Percentiles rank a stretch among this genome's conserved stretches.
Evolutionary conservation across 2,797 vertebrate genomes (phyloP).

Genomic region (Prionace glauca): DNA sequence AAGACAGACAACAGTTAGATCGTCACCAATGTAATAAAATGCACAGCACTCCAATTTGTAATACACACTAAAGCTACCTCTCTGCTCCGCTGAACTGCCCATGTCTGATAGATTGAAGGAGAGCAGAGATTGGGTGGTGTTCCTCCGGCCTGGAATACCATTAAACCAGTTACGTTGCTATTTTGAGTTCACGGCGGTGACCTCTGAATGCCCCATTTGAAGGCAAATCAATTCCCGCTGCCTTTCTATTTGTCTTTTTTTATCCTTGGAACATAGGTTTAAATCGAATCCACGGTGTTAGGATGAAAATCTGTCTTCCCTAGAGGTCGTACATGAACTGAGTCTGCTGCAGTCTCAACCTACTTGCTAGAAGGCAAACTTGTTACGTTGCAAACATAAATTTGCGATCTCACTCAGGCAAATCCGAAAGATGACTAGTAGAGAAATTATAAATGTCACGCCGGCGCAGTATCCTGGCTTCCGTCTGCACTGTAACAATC

Average conservation of each 20-base stretch:
- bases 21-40: neutral
- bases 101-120: neutral
- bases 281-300: neutral
- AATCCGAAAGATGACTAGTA: neutral
- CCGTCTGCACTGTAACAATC: too few species aligned
- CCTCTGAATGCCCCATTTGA: neutral
- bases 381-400: neutral
- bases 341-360: neutral
- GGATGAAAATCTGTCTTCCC: neutral
- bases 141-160: neutral
- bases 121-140: neutral
- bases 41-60: neutral
- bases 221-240: neutral
- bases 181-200: neutral
- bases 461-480: too few species aligned
- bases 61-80: neutral
- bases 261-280: neutral
- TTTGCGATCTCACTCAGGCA: neutral
- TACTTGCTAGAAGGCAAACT: neutral
- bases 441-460: neutral
- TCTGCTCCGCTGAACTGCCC: neutral
- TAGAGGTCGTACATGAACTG: neutral
- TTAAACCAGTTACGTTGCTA: neutral
- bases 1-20: neutral
- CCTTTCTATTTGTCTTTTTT: neutral